Evolutionary conservation across 2,888 invertebrate genomes (phyloP).

Genomic region (Oeneis ivallda): DNA sequence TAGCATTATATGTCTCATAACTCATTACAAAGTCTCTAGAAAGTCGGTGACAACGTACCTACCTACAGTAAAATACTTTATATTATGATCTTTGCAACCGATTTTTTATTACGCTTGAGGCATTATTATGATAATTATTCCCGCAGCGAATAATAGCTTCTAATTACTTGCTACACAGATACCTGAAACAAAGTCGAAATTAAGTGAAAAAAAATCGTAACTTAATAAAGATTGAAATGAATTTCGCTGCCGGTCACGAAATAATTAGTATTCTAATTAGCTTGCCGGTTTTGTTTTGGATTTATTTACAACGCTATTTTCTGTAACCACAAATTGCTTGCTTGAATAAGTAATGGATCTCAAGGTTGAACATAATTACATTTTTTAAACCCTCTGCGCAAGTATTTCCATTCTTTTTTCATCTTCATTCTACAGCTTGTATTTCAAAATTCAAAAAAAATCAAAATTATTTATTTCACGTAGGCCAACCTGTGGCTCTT

Average conservation of each 20-base stretch:
- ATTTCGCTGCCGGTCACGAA: slow-evolving; percentile 13
- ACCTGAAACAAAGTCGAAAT: neutral
- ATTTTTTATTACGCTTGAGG: too few relatives aligned
- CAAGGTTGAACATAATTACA: neutral
- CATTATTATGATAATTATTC: too few relatives aligned
- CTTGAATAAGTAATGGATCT: slow-evolving; percentile 4
- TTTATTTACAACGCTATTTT: slow-evolving; percentile 5
- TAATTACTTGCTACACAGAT: neutral
- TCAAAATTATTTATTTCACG: too few relatives aligned
- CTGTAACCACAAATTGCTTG: neutral
- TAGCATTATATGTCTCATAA: too few relatives aligned
- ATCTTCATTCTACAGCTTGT: neutral
- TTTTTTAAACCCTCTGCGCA: neutral
- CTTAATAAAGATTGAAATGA: slow-evolving; percentile 1
- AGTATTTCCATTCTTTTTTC: neutral
- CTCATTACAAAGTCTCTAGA: too few relatives aligned
- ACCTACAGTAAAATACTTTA: too few relatives aligned
- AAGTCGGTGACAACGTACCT: too few relatives aligned
- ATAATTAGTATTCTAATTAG: slow-evolving; percentile 14
- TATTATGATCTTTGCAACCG: too few relatives aligned
- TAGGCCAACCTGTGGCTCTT: too few relatives aligned
- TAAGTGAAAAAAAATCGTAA: neutral
- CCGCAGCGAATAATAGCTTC: too few relatives aligned
- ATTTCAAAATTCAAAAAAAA: too few relatives aligned
- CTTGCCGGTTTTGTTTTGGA: slow-evolving; percentile 3